Evolutionary conservation across 1,140 invertebrate species (phyloP), one percentile per base, ranked within the genome.

Genomic region (Plodia interpunctella): DNA sequence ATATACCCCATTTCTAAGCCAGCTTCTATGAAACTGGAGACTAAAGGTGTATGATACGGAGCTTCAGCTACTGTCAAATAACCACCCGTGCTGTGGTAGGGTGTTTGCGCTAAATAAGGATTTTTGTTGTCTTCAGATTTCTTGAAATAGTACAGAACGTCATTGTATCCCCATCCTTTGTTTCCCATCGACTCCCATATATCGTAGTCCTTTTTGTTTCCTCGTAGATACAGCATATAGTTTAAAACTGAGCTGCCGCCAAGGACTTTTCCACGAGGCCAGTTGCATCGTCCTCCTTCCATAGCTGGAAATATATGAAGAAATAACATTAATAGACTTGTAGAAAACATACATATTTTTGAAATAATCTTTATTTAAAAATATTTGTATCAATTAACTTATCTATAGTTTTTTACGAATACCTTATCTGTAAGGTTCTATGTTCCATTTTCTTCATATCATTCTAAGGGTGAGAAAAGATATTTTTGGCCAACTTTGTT

Each of bases 221-320:
- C 98, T 21, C 98, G 91, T 0, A 99, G 91, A 74, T 99, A 99
- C 0, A 99, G 91, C 98, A 99, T 99, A 75, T 98, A 99, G 83
- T 99, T 99, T 0, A 99, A 91, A 0, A 98, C 96, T 2, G 87
- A 90, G 21, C 90, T 91, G 8, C 91, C 91, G 8, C 91, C 91
- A 0, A 92, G 74, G 0, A 92, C 90, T 65, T 92, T 92, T 13
- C 96, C 96, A 28, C 96, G 84, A 0, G 97, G 96, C 96, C 96
- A 97, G 71, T 97, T 97, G 76, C 96, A 97, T 20, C 96, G 91
- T 38, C 93, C 91, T 11, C 93, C 92, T 66, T 94, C 93, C 95
- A 96, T 96, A 9, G 94, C 95, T 96, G 82, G 17, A 90, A 88
- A 61, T 38, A 60, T 49, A 62, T 10, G 52, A 52, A 32, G 2